Evolutionary conservation across 2,113 vertebrate species (phyloP), one percentile per base, ranked within the genome.

Genomic region (Grus americana): DNA sequence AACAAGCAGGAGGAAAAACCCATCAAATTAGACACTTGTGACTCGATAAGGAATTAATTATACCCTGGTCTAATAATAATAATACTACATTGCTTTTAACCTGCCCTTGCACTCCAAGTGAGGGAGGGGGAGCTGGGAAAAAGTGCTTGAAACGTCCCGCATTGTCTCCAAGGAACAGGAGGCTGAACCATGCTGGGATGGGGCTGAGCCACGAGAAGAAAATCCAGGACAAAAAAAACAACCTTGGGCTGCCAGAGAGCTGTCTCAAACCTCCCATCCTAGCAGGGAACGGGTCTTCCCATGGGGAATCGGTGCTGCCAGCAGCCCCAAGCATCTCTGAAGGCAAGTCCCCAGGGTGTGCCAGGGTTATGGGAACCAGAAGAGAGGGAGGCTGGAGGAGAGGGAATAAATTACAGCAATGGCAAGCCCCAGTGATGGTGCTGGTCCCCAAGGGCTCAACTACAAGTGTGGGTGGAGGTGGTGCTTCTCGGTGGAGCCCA

Each of bases 41-140:
- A 93, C 83, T 70, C 14, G 38, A 93, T 80, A 70, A 86, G n/a
- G 47, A 91, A 89, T 92, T 92, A 92, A 95, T 92, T 80, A 88
- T 16, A 80, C 7, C 32, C 42, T 62, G 15, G 21, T 30, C 8
- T 65, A 73, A 73, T 32, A 61, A 15, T 63, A 9, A 1, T 73
- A 54, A 34, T 74, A 70, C 29, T 34, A 57, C 18, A 38, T 26
- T 29, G 24, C 16, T 95, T 71, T 71, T 78, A 42, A 86, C 34
- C 32, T 26, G 29, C 26, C 46, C 71, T 76, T 32, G 63, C 76
- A 34, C 63, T 86, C 59, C 57, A 34, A 44, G 29, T 40, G 44
- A 79, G 42, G 59, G 46, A 92, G 66, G 26, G 10, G 4, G 30
- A 30, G 29, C 27, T 67, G 72, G 63, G n/a, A 83, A 92, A 93